Evolutionary conservation across 2,113 vertebrate genomes (phyloP).

Genomic region (Neofelis nebulosa): DNA sequence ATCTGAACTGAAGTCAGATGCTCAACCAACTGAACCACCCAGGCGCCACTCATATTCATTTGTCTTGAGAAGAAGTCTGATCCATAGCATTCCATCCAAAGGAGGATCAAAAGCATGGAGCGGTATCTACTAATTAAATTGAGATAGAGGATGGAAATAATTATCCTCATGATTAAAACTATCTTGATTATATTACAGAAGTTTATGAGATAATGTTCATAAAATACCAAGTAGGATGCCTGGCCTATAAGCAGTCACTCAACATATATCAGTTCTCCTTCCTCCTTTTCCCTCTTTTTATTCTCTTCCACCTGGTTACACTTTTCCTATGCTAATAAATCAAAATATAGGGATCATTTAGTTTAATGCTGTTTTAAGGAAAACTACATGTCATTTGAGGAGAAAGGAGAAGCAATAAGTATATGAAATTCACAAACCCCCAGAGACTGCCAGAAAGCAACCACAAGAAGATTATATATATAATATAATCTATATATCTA

Average conservation of each 20-base stretch:
- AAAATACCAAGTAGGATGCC: background rate
- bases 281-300: background rate
- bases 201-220: background rate
- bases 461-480: background rate
- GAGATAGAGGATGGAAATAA: background rate
- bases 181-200: background rate
- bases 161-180: background rate
- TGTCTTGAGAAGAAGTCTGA: background rate
- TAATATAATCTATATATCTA: too few species aligned
- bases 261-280: background rate
- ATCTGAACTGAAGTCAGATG: too few species aligned
- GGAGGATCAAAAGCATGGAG: background rate
- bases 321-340: background rate
- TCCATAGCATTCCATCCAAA: background rate
- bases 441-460: background rate
- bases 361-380: background rate
- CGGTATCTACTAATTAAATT: background rate
- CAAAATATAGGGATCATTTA: background rate
- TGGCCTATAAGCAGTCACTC: background rate
- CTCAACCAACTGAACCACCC: too few species aligned
- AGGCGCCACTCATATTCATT: too few species aligned
- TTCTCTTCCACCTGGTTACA: background rate
- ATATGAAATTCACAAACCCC: background rate
- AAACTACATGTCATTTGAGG: background rate
- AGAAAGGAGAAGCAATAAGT: background rate